Conservation (phyloP, 2,888 invertebrate genomes). For the Oxystoma pomonae region DNA sequence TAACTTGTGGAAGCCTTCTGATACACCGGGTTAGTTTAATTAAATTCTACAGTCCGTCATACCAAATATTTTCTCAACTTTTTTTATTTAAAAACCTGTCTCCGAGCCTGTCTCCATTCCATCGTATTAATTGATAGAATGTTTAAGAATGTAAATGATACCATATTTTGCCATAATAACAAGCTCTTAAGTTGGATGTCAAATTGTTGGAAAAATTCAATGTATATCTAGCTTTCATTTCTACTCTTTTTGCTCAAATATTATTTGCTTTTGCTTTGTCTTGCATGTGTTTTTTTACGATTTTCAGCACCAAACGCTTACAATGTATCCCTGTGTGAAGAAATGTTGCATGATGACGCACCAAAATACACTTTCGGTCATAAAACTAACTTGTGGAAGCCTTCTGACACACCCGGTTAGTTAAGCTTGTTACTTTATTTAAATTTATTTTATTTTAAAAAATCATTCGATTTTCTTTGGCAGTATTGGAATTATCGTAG, state of each 20-base stretch:
- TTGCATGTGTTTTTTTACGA: constrained; percentile 2
- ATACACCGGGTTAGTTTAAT: constrained; percentile 53
- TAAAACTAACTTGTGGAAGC: constrained; percentile 55
- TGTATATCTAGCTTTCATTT: too few relatives aligned
- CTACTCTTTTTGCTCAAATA: too few relatives aligned
- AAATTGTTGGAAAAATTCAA: too few relatives aligned
- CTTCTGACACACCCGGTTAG: constrained; percentile 57
- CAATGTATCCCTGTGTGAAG: constrained; percentile 54
- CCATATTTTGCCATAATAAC: too few relatives aligned
- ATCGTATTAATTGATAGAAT: too few relatives aligned
- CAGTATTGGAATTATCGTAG: too few relatives aligned
- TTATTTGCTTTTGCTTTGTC: too few relatives aligned
- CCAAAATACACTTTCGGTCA: constrained; percentile 65
- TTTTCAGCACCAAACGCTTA: constrained; percentile 50
- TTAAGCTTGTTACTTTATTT: neutral
- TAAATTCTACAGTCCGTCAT: neutral
- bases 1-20: constrained; percentile 53
- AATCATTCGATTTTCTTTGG: too few relatives aligned
- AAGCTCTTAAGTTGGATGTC: too few relatives aligned
- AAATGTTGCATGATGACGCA: constrained; percentile 47
- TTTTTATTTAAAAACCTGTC: neutral
- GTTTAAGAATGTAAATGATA: too few relatives aligned
- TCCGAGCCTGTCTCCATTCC: too few relatives aligned
- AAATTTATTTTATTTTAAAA: too few relatives aligned
- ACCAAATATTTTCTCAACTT: neutral